These are phyloP conservation scores for Cryptotermes secundus DNA, from an alignment of 1,140 invertebrate genomes.

Conservation along the genomic window DNA sequence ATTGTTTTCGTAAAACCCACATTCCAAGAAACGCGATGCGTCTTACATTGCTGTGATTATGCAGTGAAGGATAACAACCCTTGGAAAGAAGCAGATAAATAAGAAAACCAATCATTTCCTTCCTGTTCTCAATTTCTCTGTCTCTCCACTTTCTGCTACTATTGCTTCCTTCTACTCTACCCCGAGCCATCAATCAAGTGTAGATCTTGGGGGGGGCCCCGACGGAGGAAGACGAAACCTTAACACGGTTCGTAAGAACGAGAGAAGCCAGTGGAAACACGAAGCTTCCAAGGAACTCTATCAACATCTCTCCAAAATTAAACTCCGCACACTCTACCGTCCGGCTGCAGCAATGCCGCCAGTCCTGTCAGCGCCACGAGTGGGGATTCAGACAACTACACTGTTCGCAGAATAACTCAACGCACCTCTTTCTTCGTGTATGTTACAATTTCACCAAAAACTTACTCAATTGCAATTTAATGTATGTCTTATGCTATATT, in stretches of 20 bases:
- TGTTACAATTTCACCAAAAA: too few species aligned
- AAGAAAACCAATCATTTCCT: constrained; percentile 12
- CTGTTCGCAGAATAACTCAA: too few species aligned
- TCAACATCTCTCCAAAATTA: constrained; percentile 19
- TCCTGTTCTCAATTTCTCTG: constrained; percentile 15
- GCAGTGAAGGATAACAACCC: not conserved
- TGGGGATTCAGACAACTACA: too few species aligned
- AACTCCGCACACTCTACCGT: not conserved
- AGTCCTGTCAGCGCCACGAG: not conserved
- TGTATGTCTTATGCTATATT: too few species aligned
- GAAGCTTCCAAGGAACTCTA: not conserved
- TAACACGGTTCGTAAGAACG: not conserved
- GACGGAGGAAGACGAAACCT: not conserved
- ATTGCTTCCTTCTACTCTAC: not conserved
- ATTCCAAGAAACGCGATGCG: too few species aligned
- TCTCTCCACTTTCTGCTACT: not conserved
- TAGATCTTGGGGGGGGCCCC: too few species aligned
- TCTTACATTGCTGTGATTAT: too few species aligned
- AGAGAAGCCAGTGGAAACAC: not conserved
- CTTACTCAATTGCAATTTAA: too few species aligned
- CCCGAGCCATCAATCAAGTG: not conserved
- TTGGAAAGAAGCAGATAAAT: not conserved
- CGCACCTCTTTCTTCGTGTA: too few species aligned
- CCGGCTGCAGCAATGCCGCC: not conserved
- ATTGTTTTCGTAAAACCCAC: too few species aligned